phyloP scores from a whole-genome alignment of 1,140 invertebrate genomes.

The Drosophila persimilis region DNA sequence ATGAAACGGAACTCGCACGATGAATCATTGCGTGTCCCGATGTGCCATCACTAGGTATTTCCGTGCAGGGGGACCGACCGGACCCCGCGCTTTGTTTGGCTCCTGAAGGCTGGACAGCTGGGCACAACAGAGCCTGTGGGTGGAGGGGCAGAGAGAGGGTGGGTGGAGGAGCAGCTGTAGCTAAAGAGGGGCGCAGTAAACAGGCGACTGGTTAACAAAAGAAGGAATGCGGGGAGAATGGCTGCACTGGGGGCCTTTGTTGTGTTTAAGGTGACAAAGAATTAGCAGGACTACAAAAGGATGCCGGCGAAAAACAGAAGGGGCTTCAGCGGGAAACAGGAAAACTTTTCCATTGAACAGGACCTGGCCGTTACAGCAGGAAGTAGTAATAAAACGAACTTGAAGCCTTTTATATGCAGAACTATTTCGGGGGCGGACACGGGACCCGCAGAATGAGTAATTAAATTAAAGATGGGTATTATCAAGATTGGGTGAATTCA shows the following conservation, averaged over 20 bases:
- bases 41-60: constrained; percentile 1
- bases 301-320: constrained; percentile 3
- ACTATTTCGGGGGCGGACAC: not conserved
- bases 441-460: too few species aligned
- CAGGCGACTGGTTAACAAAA: constrained; percentile 43
- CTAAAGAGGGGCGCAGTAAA: constrained; percentile 31
- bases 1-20: too few species aligned
- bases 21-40: too few species aligned
- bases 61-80: constrained; percentile 1
- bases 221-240: constrained; percentile 28
- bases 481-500: too few species aligned
- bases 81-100: constrained; percentile 36
- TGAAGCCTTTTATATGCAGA: not conserved
- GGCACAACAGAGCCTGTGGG: constrained; percentile 28
- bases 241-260: constrained; percentile 23
- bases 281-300: constrained; percentile 60
- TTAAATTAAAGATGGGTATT: too few species aligned
- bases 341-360: constrained; percentile 23
- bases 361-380: constrained; percentile 18
- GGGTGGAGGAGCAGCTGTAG: not conserved
- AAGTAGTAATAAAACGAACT: not conserved
- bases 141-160: not conserved
- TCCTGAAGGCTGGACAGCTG: constrained; percentile 44
- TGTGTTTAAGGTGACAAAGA: constrained; percentile 67
- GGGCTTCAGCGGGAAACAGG: constrained; percentile 1